Evolutionary conservation across 2,888 invertebrate species (phyloP).

Genomic region (Microplitis deprimator): DNA sequence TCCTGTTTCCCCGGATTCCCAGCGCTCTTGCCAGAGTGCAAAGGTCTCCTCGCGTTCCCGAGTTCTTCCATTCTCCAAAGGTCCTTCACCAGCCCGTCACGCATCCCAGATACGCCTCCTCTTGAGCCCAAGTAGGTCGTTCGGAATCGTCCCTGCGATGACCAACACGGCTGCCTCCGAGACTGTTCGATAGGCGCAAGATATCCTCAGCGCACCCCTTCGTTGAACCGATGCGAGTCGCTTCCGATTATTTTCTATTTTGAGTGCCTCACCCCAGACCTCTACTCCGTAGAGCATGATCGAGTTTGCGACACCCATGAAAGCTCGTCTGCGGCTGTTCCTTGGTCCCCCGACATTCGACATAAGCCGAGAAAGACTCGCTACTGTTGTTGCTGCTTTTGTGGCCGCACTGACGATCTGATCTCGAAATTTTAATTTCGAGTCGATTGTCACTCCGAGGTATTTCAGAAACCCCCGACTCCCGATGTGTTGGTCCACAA

Average conservation of each 20-base stretch:
- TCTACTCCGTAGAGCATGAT: no score
- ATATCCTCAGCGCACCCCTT: slow-evolving; percentile 30
- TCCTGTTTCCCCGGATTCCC: not conserved
- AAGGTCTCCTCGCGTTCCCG: not conserved
- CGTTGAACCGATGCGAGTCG: not conserved
- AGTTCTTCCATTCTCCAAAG: not conserved
- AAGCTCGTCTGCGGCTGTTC: no score
- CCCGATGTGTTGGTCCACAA: not conserved
- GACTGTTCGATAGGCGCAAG: not conserved
- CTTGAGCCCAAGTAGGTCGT: no score
- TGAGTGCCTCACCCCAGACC: not conserved
- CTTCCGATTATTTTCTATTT: not conserved
- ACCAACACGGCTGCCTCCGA: not conserved
- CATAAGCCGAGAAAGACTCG: slow-evolving; percentile 47
- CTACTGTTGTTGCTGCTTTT: not conserved
- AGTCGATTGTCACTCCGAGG: slow-evolving; percentile 30
- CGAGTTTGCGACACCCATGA: no score
- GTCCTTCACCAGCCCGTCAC: not conserved
- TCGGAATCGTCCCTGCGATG: no score
- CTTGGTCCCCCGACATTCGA: no score
- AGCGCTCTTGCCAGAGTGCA: not conserved
- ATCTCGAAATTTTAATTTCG: not conserved
- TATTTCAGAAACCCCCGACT: slow-evolving; percentile 15
- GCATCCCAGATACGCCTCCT: not conserved
- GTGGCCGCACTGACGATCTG: not conserved